Evolutionary conservation across 1,140 invertebrate species (phyloP).

Genomic region (Bemisia tabaci): DNA sequence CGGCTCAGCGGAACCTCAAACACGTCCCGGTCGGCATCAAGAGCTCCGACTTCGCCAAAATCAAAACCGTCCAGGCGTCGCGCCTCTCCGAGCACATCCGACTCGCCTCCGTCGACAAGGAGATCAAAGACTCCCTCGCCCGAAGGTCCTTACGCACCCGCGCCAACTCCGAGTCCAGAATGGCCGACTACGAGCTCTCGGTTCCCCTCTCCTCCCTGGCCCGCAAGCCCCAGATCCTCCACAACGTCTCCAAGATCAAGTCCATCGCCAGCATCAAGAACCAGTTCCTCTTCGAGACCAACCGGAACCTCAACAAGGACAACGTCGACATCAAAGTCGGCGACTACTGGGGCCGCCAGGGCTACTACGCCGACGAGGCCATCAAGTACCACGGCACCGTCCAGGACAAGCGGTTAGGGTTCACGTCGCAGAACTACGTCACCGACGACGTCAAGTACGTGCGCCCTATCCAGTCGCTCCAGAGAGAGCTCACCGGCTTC

Average conservation of each 20-base stretch:
- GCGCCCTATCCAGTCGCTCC: background rate
- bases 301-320: background rate
- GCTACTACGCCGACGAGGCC: background rate
- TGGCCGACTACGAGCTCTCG: background rate
- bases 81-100: slow-evolving; percentile 48
- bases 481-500: slow-evolving; percentile 41
- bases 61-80: slow-evolving; percentile 46
- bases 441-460: background rate
- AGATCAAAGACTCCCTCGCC: slow-evolving; percentile 23
- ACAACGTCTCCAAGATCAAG: background rate
- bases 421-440: background rate
- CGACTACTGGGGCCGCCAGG: background rate
- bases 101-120: slow-evolving; percentile 37
- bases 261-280: background rate
- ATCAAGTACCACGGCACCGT: background rate
- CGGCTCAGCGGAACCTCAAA: slow-evolving; percentile 12
- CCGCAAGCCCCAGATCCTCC: background rate
- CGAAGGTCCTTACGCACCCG: background rate
- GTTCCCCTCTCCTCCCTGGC: background rate
- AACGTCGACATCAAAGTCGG: background rate
- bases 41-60: slow-evolving; percentile 48
- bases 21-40: slow-evolving; percentile 31
- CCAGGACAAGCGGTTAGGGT: background rate
- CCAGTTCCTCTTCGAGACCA: background rate
- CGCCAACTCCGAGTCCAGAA: background rate